Evolutionary conservation across 1,140 invertebrate genomes (phyloP).

Genomic region (Carcinoscorpius rotundicauda): DNA sequence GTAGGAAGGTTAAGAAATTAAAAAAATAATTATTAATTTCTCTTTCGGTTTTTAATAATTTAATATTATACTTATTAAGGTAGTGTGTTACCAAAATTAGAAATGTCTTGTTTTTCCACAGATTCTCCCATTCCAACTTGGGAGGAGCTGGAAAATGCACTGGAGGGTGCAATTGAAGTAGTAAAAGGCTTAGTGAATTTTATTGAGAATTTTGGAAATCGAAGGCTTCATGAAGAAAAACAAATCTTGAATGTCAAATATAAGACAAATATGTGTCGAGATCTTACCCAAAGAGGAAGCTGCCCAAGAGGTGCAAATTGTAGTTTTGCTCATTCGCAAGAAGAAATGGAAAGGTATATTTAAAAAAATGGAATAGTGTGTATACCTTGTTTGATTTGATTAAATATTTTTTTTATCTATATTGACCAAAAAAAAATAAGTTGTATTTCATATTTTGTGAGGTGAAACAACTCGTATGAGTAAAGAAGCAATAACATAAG

Average conservation of each 20-base stretch:
- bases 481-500: too few species aligned
- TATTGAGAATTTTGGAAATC: slow-evolving; percentile 48
- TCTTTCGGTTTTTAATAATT: not conserved
- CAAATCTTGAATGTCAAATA: slow-evolving; percentile 60
- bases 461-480: too few species aligned
- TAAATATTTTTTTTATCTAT: too few species aligned
- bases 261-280: slow-evolving; percentile 83
- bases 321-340: slow-evolving; percentile 82
- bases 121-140: slow-evolving; percentile 52
- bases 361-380: too few species aligned
- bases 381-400: too few species aligned
- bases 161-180: slow-evolving; percentile 66
- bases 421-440: too few species aligned
- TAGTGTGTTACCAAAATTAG: too few species aligned
- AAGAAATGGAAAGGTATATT: slow-evolving; percentile 68
- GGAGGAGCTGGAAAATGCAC: slow-evolving; percentile 46
- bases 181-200: slow-evolving; percentile 75
- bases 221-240: slow-evolving; percentile 33
- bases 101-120: slow-evolving; percentile 27
- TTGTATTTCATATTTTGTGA: too few species aligned
- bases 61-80: not conserved
- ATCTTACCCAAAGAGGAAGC: slow-evolving; percentile 56
- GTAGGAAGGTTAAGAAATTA: too few species aligned
- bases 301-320: slow-evolving; percentile 77
- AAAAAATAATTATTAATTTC: too few species aligned